Evolutionary conservation across 2,797 vertebrate genomes (phyloP).

Genomic region (Zenarchopterus dispar): DNA sequence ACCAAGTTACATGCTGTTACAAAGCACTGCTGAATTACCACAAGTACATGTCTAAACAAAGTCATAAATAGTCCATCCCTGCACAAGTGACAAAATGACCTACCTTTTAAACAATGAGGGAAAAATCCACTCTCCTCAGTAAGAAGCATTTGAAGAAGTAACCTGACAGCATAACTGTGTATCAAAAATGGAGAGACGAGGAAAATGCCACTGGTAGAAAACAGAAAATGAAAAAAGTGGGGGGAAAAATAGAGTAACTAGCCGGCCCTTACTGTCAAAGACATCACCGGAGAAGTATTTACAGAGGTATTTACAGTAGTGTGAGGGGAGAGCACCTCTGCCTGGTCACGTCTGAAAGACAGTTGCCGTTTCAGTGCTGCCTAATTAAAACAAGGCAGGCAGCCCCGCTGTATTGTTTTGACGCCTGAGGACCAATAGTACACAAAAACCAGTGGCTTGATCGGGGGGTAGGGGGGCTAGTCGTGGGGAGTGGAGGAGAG

Average conservation of each 20-base stretch:
- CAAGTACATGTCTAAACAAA: conserved; percentile 44
- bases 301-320: conserved; percentile 95
- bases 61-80: conserved; percentile 26
- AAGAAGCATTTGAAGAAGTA: conserved; percentile 94
- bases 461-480: conserved; percentile 84
- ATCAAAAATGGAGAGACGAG: conserved; percentile 71
- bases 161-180: conserved; percentile 86
- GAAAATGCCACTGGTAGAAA: conserved; percentile 86
- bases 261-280: conserved; percentile 95
- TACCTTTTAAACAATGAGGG: conserved; percentile 94
- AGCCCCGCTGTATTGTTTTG: conserved; percentile 98
- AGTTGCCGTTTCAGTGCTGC: conserved; percentile 89
- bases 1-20: conserved; percentile 75
- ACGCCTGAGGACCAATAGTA: conserved; percentile 97
- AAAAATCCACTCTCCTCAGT: conserved; percentile 89
- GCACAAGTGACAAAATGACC: conserved; percentile 81
- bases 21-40: conserved; percentile 47
- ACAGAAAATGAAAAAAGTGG: conserved; percentile 87
- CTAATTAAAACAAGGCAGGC: conserved; percentile 99
- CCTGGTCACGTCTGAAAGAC: conserved; percentile 95
- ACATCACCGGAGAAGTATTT: conserved; percentile 95
- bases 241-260: conserved; percentile 76
- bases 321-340: conserved; percentile 86
- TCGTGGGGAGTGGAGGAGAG: conserved; percentile 52
- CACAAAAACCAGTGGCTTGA: conserved; percentile 93